A percentile compares a stretch with the other conserved stretches of the same genome.
Evolutionary conservation across 2,113 vertebrate genomes (phyloP).

Genomic region (Aspidoscelis tigris): DNA sequence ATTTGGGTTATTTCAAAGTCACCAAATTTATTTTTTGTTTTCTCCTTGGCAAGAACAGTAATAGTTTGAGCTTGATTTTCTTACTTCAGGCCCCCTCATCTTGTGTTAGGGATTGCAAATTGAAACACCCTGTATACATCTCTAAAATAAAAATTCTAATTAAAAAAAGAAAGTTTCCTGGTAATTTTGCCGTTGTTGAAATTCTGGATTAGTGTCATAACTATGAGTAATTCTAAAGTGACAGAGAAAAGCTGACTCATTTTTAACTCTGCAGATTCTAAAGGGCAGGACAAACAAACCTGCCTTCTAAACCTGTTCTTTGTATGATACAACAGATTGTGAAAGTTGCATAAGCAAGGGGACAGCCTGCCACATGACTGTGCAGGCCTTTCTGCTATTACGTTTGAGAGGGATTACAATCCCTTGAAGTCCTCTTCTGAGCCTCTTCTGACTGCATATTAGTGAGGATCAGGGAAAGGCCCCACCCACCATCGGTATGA

Average conservation of each 20-base stretch:
- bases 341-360: slow-evolving; percentile 10
- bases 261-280: neutral
- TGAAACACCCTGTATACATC: neutral
- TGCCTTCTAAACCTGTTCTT: neutral
- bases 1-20: neutral
- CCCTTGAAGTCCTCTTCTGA: too few species aligned
- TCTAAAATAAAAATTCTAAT: neutral
- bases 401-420: too few species aligned
- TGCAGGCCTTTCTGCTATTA: too few species aligned
- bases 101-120: neutral
- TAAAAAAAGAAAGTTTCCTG: neutral
- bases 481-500: too few species aligned
- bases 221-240: neutral
- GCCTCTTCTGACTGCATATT: too few species aligned
- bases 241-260: slow-evolving; percentile 12
- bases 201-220: neutral
- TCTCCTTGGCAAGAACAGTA: neutral
- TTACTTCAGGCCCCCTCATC: neutral
- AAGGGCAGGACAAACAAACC: neutral
- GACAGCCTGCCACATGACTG: neutral
- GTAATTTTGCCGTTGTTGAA: neutral
- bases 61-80: neutral
- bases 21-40: neutral
- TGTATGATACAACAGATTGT: neutral
- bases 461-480: too few species aligned